A percentile compares a stretch with the other conserved stretches of the same genome.
Evolutionary conservation across 2,797 vertebrate genomes (phyloP).

Genomic region (Amblyopsis hoosieri): DNA sequence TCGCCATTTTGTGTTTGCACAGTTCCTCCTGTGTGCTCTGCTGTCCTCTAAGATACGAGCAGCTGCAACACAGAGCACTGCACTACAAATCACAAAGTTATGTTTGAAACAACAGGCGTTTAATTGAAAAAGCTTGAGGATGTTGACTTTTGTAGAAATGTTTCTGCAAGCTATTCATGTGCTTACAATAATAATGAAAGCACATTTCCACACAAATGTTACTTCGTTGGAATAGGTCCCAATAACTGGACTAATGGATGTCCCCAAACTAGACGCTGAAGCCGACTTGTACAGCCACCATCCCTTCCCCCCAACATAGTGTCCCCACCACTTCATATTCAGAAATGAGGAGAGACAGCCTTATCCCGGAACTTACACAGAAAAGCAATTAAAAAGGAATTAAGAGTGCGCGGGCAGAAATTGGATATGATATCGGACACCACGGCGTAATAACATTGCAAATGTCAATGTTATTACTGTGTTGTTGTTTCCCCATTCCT

Average conservation of each 20-base stretch:
- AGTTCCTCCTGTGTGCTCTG: too few relatives aligned
- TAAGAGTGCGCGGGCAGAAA: constrained; percentile 75
- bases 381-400: constrained; percentile 81
- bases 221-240: constrained; percentile 54
- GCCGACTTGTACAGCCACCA: constrained; percentile 28
- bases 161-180: too few relatives aligned
- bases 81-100: too few relatives aligned
- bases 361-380: constrained; percentile 70
- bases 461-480: constrained; percentile 79
- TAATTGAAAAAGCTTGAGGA: too few relatives aligned
- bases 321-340: constrained; percentile 62
- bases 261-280: constrained; percentile 12
- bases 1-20: too few relatives aligned
- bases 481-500: constrained; percentile 75
- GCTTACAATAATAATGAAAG: too few relatives aligned
- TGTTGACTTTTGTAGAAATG: too few relatives aligned
- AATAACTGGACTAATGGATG: constrained; percentile 49
- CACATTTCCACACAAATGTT: constrained; percentile 17
- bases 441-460: constrained; percentile 57
- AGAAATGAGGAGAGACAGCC: constrained; percentile 77
- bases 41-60: too few relatives aligned
- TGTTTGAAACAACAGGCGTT: too few relatives aligned
- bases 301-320: constrained; percentile 6
- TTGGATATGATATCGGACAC: constrained; percentile 75
- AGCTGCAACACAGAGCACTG: too few relatives aligned